phyloP scores from a whole-genome alignment of 2,113 vertebrate species.

The Accipiter cooperii region DNA sequence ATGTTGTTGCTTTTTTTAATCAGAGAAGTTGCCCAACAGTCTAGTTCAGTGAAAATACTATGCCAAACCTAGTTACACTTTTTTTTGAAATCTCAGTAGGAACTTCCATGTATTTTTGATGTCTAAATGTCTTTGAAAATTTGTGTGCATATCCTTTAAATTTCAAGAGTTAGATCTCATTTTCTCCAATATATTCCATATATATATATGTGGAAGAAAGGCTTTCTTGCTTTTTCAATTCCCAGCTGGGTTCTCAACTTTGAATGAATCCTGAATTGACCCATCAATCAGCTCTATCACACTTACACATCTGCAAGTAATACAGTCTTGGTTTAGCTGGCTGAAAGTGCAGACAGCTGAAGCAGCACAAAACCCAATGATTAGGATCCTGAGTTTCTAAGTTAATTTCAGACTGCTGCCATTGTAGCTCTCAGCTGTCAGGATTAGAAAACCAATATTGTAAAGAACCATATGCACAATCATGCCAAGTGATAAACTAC shows the following conservation, averaged over 20 bases:
- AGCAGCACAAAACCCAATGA: constrained; percentile 24
- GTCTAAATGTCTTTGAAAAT: not conserved
- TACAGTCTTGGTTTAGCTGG: not conserved
- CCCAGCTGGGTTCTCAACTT: constrained; percentile 3
- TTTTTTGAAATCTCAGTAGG: not conserved
- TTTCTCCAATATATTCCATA: not conserved
- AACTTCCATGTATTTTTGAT: not conserved
- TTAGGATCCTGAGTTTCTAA: not conserved
- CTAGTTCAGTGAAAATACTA: not conserved
- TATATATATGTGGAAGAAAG: not conserved
- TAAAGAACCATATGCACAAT: not conserved
- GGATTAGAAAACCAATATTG: not conserved
- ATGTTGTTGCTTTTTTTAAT: not conserved
- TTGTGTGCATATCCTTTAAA: not conserved
- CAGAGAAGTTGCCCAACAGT: not conserved
- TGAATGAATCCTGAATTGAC: constrained; percentile 3
- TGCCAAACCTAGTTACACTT: not conserved
- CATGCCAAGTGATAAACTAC: fast-evolving
- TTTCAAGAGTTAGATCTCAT: not conserved
- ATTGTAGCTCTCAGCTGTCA: not conserved
- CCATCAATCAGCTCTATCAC: not conserved
- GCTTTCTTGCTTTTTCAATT: not conserved
- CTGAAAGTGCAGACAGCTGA: constrained; percentile 33
- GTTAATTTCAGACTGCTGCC: constrained; percentile 14
- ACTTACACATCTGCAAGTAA: constrained; percentile 35